Evolutionary conservation across 2,797 vertebrate genomes (phyloP), one percentile per base, ranked within the genome.

Genomic region (Miichthys miiuy): DNA sequence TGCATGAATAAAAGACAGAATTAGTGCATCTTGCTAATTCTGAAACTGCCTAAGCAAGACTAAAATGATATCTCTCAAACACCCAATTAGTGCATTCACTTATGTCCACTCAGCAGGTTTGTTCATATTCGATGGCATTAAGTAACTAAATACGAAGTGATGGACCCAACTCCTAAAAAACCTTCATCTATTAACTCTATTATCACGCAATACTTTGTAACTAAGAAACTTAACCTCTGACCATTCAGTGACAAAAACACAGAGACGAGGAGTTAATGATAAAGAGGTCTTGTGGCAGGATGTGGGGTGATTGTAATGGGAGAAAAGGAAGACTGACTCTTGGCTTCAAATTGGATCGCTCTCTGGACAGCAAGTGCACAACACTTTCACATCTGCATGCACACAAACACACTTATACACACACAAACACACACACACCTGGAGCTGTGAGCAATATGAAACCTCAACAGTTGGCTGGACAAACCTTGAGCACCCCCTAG

Each of bases 401-500:
- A 71, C 68, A 74, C 61, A 56, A 1, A 73, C 30, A 68, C 46
- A 56, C 46, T 3, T 2, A 27, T 2, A 51, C 20, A 67, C 16
- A 23, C 56, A 56, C 34, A 27, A 60, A 66, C 27, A 34, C 68
- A 58, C 50, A 23, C 42, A 68, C 42, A 77, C 63, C 52, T 63
- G 38, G 50, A 77, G 57, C 54, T 57, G 11, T 1, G 12, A 75
- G 52, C 41, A 30, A 68, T 9, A 9, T 20, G 34, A 58, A 52
- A 60, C 71, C 65, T 87, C 89, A 84, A 83, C 68, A 87, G 82
- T 82, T 88, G 82, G 72, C 84, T 91, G 62, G 67, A 90, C 70
- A 92, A 93, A 92, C 91, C 92, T 90, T 81, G 79, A 93, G 92
- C 94, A 88, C 94, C 93, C 92, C 90, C 93, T 94, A 88, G 92